Conservation (phyloP, 2,113 vertebrate genomes). For the Mesitornis unicolor region DNA sequence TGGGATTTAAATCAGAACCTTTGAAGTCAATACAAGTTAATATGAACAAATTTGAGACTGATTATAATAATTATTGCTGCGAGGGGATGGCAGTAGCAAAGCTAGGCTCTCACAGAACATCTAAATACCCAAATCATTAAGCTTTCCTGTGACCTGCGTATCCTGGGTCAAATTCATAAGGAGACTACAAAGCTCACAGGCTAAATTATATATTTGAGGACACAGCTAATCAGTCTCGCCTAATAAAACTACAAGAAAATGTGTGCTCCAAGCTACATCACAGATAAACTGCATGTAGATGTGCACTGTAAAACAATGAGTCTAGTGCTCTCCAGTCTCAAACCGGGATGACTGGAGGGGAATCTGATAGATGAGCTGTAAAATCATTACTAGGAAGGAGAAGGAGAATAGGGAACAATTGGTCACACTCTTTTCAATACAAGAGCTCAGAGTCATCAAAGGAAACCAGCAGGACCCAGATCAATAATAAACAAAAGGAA, state of each 20-base stretch:
- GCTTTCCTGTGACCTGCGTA: constrained; percentile 18
- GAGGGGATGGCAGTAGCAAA: neutral
- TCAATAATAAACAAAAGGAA: neutral
- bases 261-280: neutral
- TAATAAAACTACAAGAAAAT: constrained; percentile 45
- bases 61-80: neutral
- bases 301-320: neutral
- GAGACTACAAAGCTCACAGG: constrained; percentile 5
- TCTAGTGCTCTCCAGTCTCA: neutral
- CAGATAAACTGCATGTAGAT: constrained; percentile 2
- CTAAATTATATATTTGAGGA: constrained; percentile 27
- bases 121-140: constrained; percentile 7
- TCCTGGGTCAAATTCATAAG: constrained; percentile 22
- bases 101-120: neutral
- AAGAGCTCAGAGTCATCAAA: neutral
- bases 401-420: constrained; percentile 9
- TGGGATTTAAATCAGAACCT: neutral
- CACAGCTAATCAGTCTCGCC: constrained; percentile 9
- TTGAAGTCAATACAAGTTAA: neutral
- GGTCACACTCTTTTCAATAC: neutral
- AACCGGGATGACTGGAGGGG: neutral
- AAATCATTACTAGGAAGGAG: constrained; percentile 19
- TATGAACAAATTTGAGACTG: neutral
- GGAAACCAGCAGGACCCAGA: neutral
- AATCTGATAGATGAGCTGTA: constrained; percentile 30